Evolutionary conservation across 2,888 invertebrate species (phyloP).

Genomic region (Zeuzera pyrina): DNA sequence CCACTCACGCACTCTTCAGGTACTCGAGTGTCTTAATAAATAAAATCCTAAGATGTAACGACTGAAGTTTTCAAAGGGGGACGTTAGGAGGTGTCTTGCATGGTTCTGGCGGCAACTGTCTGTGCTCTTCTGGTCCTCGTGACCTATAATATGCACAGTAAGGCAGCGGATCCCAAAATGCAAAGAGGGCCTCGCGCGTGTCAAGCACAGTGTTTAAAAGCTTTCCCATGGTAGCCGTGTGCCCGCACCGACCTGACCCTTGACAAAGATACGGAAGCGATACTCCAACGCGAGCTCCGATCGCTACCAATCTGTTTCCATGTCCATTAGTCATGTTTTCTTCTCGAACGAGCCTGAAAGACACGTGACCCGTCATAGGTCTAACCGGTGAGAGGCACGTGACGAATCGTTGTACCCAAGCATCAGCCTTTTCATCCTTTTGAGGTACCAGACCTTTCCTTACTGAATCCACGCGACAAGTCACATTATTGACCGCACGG

Average conservation of each 20-base stretch:
- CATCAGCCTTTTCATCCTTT: constrained; percentile 77
- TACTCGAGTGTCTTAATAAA: constrained; percentile 65
- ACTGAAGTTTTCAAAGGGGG: constrained; percentile 43
- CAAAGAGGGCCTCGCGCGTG: constrained; percentile 85
- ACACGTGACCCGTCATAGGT: constrained; percentile 83
- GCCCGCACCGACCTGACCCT: constrained; percentile 75
- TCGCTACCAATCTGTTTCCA: constrained; percentile 45
- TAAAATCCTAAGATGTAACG: constrained; percentile 31
- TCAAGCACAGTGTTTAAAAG: constrained; percentile 80
- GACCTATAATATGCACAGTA: constrained; percentile 90
- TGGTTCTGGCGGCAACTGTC: constrained; percentile 64
- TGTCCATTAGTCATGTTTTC: constrained; percentile 64
- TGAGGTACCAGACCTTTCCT: constrained; percentile 80
- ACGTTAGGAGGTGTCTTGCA: constrained; percentile 70
- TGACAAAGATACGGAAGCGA: constrained; percentile 87
- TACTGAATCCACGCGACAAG: constrained; percentile 79
- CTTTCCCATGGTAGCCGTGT: constrained; percentile 75
- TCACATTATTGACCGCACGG: constrained; percentile 84
- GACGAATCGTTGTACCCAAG: constrained; percentile 83
- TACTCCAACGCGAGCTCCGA: constrained; percentile 83
- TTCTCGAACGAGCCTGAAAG: constrained; percentile 81
- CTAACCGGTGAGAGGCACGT: constrained; percentile 75
- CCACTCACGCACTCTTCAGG: constrained; percentile 65
- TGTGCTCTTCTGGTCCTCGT: constrained; percentile 75
- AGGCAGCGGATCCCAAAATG: constrained; percentile 89